Percentiles rank a stretch among this genome's conserved stretches.
Conservation (phyloP, 2,888 invertebrate genomes). For the Pyrgus malvae region DNA sequence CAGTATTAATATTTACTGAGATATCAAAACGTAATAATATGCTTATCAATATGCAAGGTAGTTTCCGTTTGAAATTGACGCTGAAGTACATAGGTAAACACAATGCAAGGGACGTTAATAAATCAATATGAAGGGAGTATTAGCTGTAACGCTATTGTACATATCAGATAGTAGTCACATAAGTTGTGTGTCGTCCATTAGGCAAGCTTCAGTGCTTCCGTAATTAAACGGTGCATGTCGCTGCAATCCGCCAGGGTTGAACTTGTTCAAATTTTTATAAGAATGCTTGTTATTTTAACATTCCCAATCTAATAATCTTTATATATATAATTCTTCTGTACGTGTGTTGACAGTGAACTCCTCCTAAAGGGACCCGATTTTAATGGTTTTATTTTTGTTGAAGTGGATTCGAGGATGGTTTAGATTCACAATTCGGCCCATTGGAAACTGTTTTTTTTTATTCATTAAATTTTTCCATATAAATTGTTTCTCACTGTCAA, state of each 20-base stretch:
- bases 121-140: slow-evolving; percentile 23
- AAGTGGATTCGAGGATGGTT: no score
- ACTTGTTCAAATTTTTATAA: slow-evolving; percentile 1
- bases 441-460: no score
- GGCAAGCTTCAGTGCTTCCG: slow-evolving; percentile 21
- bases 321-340: no score
- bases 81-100: slow-evolving; percentile 19
- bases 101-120: slow-evolving; percentile 20
- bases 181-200: slow-evolving; percentile 26
- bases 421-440: no score
- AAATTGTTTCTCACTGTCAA: no score
- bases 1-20: neutral
- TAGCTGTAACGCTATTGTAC: slow-evolving; percentile 26
- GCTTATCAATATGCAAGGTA: neutral
- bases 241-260: slow-evolving; percentile 19
- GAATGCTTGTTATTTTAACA: neutral
- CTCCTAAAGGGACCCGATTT: no score
- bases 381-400: no score
- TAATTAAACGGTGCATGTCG: slow-evolving; percentile 26
- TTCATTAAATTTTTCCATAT: no score
- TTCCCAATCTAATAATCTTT: no score
- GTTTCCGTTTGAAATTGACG: slow-evolving; percentile 12
- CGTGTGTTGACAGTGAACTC: no score
- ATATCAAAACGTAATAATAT: neutral
- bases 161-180: slow-evolving; percentile 24